A percentile compares a stretch with the other conserved stretches of the same genome.
These are phyloP conservation scores for Camelus bactrianus DNA, from an alignment of 2,113 vertebrate genomes.

Conservation along the genomic window DNA sequence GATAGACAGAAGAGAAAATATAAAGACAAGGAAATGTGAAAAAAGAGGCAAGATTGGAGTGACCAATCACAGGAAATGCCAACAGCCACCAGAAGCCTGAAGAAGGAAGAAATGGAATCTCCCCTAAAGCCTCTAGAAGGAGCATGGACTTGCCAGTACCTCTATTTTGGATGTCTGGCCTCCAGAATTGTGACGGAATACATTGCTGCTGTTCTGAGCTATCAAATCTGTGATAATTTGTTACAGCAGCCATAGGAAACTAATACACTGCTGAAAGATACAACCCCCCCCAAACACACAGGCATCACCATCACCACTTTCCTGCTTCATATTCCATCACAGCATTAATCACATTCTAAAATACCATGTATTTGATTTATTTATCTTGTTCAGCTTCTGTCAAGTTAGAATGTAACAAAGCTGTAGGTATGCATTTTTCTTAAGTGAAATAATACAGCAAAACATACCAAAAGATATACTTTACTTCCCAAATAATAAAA, in stretches of 20 bases:
- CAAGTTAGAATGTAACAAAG: neutral
- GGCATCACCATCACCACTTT: neutral
- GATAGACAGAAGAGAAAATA: neutral
- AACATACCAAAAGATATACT: neutral
- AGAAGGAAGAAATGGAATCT: neutral
- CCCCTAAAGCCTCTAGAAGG: neutral
- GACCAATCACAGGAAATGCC: neutral
- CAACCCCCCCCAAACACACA: accelerated
- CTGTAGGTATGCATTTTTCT: neutral
- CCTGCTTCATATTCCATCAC: neutral
- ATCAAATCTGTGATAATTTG: neutral
- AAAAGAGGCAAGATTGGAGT: neutral
- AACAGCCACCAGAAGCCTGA: neutral
- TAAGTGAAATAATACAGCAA: neutral
- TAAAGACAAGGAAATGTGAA: neutral
- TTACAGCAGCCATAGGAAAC: neutral
- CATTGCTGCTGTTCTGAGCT: neutral
- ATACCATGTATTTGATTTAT: neutral
- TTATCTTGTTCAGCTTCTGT: neutral
- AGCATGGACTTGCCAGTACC: accelerated
- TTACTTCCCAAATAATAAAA: neutral
- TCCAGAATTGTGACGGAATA: neutral
- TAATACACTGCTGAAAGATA: neutral
- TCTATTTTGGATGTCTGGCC: too few relatives aligned
- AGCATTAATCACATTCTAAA: neutral